Base-by-base conservation (phyloP, 2,113 vertebrate genomes). In the Semnopithecus entellus region DNA sequence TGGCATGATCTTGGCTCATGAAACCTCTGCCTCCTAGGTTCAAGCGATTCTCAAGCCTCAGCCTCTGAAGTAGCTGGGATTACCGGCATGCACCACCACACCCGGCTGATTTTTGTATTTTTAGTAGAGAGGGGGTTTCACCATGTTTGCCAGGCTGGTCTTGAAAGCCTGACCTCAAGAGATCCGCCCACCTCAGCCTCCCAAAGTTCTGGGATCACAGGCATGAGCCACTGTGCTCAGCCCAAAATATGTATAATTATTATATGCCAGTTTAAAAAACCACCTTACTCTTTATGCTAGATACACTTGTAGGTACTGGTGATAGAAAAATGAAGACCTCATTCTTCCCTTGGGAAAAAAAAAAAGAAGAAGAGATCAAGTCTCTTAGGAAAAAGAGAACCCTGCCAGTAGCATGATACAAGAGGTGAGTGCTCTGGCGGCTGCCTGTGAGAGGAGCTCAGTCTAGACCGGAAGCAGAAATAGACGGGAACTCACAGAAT, bases 321-420 rank as follows among this genome's bases (percentile, higher is more conserved):
- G 38, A 38, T 38, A 38, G 38, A 38, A 38, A 38, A 38, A 38
- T 38, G 38, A 38, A 38, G 38, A 38, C 38, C 38, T 38, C 38
- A 38, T 38, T 38, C 38, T 38, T 38, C 38, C 38, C 38, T 38
- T 38, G 38, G 38, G 2, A n/a, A 68, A 32, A 13, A 66, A 13
- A 20, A 25, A 61, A 30, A 2, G 23, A 12, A 22, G 23, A 55
- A 9, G 59, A 45, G 59, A 40, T 9, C 11, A 40, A 22, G 18
- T 40, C 23, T 72, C 76, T 17, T 18, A 48, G 79, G 38, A 38
- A 70, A 32, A 50, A 38, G 13, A 66, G 81, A 14, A 12, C 1
- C n/a, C 57, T 68, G 43, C 43, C 5, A 22, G 40, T 1, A 17
- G 22, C 5, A 8, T 0, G 59, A 22, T 1, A 5, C 30, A 16